Evolutionary conservation across 2,797 vertebrate genomes (phyloP).

Genomic region (Sebastes ruberrimus): DNA sequence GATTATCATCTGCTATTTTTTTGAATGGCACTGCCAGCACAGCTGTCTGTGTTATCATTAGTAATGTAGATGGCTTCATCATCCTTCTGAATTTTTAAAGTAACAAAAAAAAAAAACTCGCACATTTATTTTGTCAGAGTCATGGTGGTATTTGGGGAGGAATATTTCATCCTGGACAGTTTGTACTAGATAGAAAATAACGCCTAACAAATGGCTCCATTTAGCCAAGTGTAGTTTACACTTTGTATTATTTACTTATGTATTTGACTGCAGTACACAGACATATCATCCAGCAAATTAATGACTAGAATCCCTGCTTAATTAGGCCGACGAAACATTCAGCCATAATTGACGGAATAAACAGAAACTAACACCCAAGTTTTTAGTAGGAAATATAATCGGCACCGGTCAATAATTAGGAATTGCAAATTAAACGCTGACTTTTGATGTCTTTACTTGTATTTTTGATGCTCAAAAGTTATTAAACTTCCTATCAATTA

Average conservation of each 20-base stretch:
- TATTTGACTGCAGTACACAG: not conserved
- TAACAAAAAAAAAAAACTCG: not conserved
- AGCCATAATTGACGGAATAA: not conserved
- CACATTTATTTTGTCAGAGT: not conserved
- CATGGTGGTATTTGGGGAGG: not conserved
- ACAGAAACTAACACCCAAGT: not conserved
- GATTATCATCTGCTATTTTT: conserved; percentile 53
- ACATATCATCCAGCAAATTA: conserved; percentile 18
- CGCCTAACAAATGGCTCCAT: not conserved
- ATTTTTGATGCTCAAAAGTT: not conserved
- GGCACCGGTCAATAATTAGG: not conserved
- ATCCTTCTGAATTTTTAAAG: conserved; percentile 16
- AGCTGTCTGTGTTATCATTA: conserved; percentile 47
- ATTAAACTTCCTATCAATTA: not conserved
- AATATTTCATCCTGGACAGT: conserved; percentile 10
- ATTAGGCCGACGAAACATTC: conserved; percentile 9
- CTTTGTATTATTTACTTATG: not conserved
- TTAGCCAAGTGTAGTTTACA: not conserved
- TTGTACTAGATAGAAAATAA: conserved; percentile 9
- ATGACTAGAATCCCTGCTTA: conserved; percentile 16
- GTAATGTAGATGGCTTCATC: conserved; percentile 12
- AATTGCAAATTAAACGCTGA: not conserved
- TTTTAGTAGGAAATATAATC: not conserved
- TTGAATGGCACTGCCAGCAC: conserved; percentile 17
- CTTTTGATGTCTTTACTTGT: not conserved